Evolutionary conservation across 2,888 invertebrate genomes (phyloP).

Genomic region (Pherbina coryleti): DNA sequence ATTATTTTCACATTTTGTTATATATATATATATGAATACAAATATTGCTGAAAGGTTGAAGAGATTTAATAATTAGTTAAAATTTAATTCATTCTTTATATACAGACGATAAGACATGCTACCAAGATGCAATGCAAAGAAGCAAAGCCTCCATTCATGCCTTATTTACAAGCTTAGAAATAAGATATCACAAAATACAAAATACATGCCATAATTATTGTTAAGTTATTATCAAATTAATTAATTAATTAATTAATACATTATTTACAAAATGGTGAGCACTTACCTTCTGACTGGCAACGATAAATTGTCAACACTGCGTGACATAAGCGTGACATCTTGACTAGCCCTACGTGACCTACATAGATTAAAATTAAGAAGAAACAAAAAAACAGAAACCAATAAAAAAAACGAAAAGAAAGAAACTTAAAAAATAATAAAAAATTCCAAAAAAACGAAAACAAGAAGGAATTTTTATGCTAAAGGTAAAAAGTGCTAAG

Average conservation of each 20-base stretch:
- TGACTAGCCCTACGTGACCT: conserved; percentile 91
- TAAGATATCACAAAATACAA: background rate
- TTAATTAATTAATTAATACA: background rate
- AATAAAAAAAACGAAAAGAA: conserved; percentile 39
- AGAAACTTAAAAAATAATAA: conserved; percentile 21
- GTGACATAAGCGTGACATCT: conserved; percentile 77
- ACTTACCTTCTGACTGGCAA: conserved; percentile 75
- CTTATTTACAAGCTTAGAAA: background rate
- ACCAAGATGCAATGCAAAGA: background rate
- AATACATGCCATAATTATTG: background rate
- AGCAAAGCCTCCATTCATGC: background rate
- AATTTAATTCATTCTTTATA: background rate
- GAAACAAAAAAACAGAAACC: conserved; percentile 49
- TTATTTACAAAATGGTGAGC: conserved; percentile 8
- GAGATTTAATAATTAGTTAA: too few relatives aligned
- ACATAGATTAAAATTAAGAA: conserved; percentile 67
- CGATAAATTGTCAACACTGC: conserved; percentile 77
- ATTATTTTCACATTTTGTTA: conserved; percentile 1
- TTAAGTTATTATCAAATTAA: background rate
- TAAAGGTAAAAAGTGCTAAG: background rate
- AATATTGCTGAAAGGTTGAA: too few relatives aligned
- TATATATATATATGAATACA: too few relatives aligned
- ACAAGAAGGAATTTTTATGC: background rate
- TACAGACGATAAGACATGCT: background rate
- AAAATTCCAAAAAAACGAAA: background rate